Percentiles rank a stretch among this genome's conserved stretches.
Evolutionary conservation across 2,888 invertebrate genomes (phyloP).

Genomic region (Bellardia pandia): DNA sequence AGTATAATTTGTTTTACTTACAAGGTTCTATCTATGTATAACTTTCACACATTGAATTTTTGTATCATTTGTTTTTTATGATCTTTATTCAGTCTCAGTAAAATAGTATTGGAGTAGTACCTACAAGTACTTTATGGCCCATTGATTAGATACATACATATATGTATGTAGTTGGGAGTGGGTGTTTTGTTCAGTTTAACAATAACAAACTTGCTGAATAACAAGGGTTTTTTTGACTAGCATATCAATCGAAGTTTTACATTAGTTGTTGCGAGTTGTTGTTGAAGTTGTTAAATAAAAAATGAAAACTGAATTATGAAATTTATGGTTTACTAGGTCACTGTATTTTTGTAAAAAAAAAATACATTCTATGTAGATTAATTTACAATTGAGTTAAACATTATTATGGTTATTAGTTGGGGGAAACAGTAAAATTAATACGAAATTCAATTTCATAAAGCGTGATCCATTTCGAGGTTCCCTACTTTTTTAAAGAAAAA

Average conservation of each 20-base stretch:
- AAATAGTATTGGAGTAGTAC: slow-evolving; percentile 1
- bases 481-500: too few species aligned
- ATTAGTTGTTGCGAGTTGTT: neutral
- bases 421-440: slow-evolving; percentile 7
- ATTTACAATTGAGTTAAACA: slow-evolving; percentile 13
- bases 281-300: slow-evolving; percentile 40
- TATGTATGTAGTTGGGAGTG: slow-evolving; percentile 49
- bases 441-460: neutral
- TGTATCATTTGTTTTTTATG: neutral
- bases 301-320: slow-evolving; percentile 58
- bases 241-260: slow-evolving; percentile 11
- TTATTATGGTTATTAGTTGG: slow-evolving; percentile 11
- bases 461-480: too few species aligned
- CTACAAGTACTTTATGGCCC: neutral
- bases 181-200: slow-evolving; percentile 41
- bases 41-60: slow-evolving; percentile 48
- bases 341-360: neutral
- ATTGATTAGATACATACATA: slow-evolving; percentile 36
- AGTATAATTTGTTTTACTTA: neutral
- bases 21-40: neutral
- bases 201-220: slow-evolving; percentile 49
- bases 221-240: slow-evolving; percentile 39
- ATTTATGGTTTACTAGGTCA: slow-evolving; percentile 67
- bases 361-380: slow-evolving; percentile 17
- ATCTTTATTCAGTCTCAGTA: neutral